Conservation (phyloP, 1,140 invertebrate genomes). For the Augochlora pura region DNA sequence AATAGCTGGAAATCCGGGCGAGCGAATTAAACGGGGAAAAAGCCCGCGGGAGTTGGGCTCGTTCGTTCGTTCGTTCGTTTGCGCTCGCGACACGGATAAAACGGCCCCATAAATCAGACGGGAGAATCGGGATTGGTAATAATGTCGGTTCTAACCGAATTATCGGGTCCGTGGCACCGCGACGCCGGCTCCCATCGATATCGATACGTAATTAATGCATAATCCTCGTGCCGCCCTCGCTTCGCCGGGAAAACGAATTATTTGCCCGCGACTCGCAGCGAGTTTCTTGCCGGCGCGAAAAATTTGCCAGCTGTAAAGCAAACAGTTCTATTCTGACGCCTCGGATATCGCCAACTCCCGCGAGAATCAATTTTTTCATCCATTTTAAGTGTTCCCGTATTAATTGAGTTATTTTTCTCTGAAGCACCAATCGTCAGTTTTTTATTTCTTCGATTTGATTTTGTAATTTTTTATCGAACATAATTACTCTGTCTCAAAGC, state of each 20-base stretch:
- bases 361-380: no score
- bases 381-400: no score
- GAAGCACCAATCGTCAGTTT: no score
- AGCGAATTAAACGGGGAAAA: not conserved
- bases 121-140: conserved; percentile 3
- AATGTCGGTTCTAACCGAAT: conserved; percentile 15
- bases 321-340: no score
- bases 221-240: not conserved
- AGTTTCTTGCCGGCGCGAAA: not conserved
- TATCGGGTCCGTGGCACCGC: not conserved
- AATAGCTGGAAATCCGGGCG: not conserved
- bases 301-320: no score
- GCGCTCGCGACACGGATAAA: not conserved
- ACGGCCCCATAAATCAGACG: conserved; percentile 7
- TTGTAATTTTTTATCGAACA: no score
- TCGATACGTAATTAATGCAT: conserved; percentile 8
- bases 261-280: no score
- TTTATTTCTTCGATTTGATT: no score
- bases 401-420: no score
- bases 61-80: not conserved
- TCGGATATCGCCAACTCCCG: no score
- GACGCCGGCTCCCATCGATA: not conserved
- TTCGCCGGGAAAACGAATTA: not conserved
- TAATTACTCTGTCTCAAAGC: no score
- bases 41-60: not conserved